Percentiles rank a stretch among this genome's conserved stretches.
Conservation (phyloP, 2,888 invertebrate species). For the Acrobasis suavella region DNA sequence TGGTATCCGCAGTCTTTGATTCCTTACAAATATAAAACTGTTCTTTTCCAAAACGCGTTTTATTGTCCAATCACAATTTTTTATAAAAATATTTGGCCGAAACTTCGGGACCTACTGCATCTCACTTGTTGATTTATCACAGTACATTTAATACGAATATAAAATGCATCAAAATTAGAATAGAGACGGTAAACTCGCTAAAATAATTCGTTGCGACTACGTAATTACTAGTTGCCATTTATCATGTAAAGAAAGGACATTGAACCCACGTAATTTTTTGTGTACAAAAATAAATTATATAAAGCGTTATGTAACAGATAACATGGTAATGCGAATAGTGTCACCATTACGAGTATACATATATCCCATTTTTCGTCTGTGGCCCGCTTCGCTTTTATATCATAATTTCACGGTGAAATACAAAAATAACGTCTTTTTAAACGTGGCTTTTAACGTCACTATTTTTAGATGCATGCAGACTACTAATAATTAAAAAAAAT, state of each 20-base stretch:
- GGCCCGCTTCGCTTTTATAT: too few relatives aligned
- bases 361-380: too few relatives aligned
- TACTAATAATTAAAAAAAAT: too few relatives aligned
- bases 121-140: conserved; percentile 42
- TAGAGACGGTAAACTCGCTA: conserved; percentile 1
- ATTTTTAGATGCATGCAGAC: too few relatives aligned
- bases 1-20: conserved; percentile 57
- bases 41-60: conserved; percentile 31
- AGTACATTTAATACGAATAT: conserved; percentile 30
- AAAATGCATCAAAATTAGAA: conserved; percentile 17
- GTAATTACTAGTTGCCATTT: conserved; percentile 1
- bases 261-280: background rate
- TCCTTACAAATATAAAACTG: conserved; percentile 42
- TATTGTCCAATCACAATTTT: conserved; percentile 37
- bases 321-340: too few relatives aligned
- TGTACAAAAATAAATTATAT: too few relatives aligned
- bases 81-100: conserved; percentile 37
- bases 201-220: conserved; percentile 19
- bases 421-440: too few relatives aligned
- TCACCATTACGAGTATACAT: too few relatives aligned
- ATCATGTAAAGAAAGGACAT: background rate
- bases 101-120: conserved; percentile 31
- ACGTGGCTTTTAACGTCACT: too few relatives aligned
- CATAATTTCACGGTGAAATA: too few relatives aligned
- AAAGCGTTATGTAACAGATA: too few relatives aligned